Evolutionary conservation across 1,140 invertebrate species (phyloP), one percentile per base, ranked within the genome.

Genomic region (Anastrepha obliqua): DNA sequence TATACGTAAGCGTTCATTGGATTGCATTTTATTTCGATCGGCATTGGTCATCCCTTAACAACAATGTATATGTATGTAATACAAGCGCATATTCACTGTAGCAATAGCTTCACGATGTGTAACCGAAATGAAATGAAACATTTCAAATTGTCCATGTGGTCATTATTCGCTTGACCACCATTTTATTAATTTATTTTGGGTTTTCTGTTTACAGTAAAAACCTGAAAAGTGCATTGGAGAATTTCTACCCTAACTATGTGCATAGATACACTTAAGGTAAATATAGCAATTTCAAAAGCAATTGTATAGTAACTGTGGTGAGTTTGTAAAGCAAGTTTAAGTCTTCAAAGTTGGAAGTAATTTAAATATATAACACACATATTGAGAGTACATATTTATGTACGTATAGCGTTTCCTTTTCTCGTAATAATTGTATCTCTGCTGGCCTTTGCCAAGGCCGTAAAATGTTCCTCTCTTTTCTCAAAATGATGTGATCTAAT

Each of bases 1-100:
- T 11, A 65, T 15, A 70, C 67, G 29, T 39, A 44, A 55, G 8
- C 44, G 74, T 39, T 78, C 74, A 78, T 78, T 78, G 74, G 74
- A 13, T 78, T 78, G 47, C n/a, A 44, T 51, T n/a, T 20, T n/a
- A 55, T 20, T 78, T 55, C n/a, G 74, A 78, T 78, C 74, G 17
- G 13, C 74, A 78, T 55, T 78, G 74, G 74, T 78, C 74, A 78
- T 78, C 74, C 74, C 74, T 78, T 55, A 55, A 51, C n/a, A 42
- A 7, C 17, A 17, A 44, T 70, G 39, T 7, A 44, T 15, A 17
- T 17, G 29, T 17, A 13, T 13, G 9, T 70, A 70, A 5, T 44
- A 70, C 39, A 4, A 44, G 5, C 67, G 13, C 13, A 15, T 42
- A 62, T 62, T n/a, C 20, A 6, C 51, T 78, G 47, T 55, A 78